Evolutionary conservation across 1,140 invertebrate species (phyloP), one percentile per base, ranked within the genome.

Genomic region (Diprion similis): DNA sequence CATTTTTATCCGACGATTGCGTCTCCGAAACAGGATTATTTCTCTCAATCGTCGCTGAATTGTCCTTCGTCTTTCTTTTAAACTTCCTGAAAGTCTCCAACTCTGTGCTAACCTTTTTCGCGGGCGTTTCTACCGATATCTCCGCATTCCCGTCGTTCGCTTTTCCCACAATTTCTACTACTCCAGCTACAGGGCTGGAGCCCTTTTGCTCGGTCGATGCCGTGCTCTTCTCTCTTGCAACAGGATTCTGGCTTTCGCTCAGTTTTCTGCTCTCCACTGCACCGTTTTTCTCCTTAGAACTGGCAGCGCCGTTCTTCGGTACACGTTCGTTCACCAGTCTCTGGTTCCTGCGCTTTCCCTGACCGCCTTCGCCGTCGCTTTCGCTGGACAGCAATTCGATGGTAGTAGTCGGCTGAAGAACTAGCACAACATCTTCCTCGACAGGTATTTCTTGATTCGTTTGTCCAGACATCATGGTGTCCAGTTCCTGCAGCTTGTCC

Each of bases 361-460:
- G 68, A 66, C 75, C 15, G 64, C 75, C n/a, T 66, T 87, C 84
- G 11, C 71, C 73, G 69, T 86, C 86, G 73, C 84, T 85, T 10
- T 87, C 86, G 37, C 84, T 87, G 0, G 86, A 87, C 0, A 87
- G 70, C 51, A 88, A 75, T 70, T 88, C 86, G 47, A 88, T 88
- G 17, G 85, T 83, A 4, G 87, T 82, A 15, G 86, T 85, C 45
- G 86, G 86, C 65, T 86, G 79, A 71, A 87, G 81, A 1, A 88
- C 84, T 46, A 88, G 78, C 67, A 87, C 85, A 45, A 88, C 85
- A 71, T 88, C 87, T 75, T 88, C 86, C 46, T 87, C 87, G 10
- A 86, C 86, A 3, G 7, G 71, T 80, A 80, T 69, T 80, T 80
- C 76, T 79, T 46, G 48, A 19, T 10, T 70, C 37, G 10, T 70